Evolutionary conservation across 2,888 invertebrate genomes (phyloP), one percentile per base, ranked within the genome.

Genomic region (Drosophila phalerata): DNA sequence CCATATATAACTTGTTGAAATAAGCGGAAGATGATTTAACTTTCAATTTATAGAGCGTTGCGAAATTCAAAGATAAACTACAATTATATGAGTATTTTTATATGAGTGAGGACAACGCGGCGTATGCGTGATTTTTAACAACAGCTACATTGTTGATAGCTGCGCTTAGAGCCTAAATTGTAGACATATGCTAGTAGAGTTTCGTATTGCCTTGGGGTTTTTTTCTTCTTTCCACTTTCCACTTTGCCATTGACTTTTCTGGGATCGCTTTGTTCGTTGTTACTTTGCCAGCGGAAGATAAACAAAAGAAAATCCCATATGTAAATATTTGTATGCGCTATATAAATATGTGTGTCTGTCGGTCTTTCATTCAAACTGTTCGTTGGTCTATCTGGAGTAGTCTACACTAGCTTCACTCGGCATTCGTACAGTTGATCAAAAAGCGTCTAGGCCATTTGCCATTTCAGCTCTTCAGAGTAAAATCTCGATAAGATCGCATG

Each of bases 221-320:
- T 61, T 55, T 64, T 85, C 69, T 28, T 0, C 22, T 22, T n/a
- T 25, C 25, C 45, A 47, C 52, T 45, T 42, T 43, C 38, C 49
- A 51, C 49, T 22, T 45, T 17, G 17, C 19, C 40, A 19, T 55
- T 61, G 58, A 25, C 38, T 63, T 25, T 10, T 22, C 25, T 42
- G 28, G 2, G 40, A 15, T 22, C 17, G 25, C 80, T 56, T 77
- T 77, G 72, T 77, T 77, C 77, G 77, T 80, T 80, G 77, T 80
- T 76, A 32, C 19, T 10, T 38, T 48, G 30, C 32, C 56, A 65
- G 17, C 38, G 47, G 22, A 32, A 22, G 22, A 8, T 19, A 22
- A 60, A 82, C 86, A 88, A 82, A 82, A 70, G 38, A 57, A 60
- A 42, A 25, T 30, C 34, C 56, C 43, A 60, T 42, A 64, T 72